phyloP scores from a whole-genome alignment of 2,888 invertebrate species.

The Anoncus sp. region DNA sequence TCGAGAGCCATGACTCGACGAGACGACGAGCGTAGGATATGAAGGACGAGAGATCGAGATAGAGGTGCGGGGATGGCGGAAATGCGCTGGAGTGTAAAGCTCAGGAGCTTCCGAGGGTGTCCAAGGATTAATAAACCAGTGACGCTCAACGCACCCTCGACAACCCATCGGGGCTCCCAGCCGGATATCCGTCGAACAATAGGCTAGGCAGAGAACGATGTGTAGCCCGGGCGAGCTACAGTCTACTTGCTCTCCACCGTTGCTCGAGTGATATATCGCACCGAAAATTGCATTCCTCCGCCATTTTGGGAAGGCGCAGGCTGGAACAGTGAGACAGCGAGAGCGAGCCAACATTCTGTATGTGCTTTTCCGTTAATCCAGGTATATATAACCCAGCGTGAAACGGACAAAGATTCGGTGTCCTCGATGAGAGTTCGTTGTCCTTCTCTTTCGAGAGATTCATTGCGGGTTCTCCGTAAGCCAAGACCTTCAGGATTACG shows the following conservation, averaged over 20 bases:
- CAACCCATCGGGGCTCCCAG: conserved; percentile 55
- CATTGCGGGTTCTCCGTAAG: conserved; percentile 12
- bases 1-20: conserved; percentile 45
- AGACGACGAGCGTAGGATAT: conserved; percentile 47
- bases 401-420: conserved; percentile 40
- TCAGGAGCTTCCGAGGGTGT: conserved; percentile 72
- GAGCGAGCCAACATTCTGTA: conserved; percentile 42
- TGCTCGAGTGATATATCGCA: conserved; percentile 73
- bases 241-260: conserved; percentile 41
- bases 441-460: conserved; percentile 14
- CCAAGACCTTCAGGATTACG: conserved; percentile 18
- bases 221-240: conserved; percentile 48
- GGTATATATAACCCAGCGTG: conserved; percentile 34
- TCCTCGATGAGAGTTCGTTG: conserved; percentile 47
- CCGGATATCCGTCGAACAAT: conserved; percentile 66
- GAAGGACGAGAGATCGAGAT: conserved; percentile 32
- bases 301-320: conserved; percentile 60
- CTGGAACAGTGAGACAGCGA: conserved; percentile 45
- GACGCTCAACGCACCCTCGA: conserved; percentile 71
- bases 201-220: conserved; percentile 56
- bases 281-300: conserved; percentile 76
- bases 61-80: conserved; percentile 50
- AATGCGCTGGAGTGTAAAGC: conserved; percentile 67
- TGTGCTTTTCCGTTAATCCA: conserved; percentile 54
- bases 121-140: conserved; percentile 78